Percentiles rank a stretch among this genome's conserved stretches.
Evolutionary conservation across 2,797 vertebrate species (phyloP).

Genomic region (Percopsis omiscomaycus): DNA sequence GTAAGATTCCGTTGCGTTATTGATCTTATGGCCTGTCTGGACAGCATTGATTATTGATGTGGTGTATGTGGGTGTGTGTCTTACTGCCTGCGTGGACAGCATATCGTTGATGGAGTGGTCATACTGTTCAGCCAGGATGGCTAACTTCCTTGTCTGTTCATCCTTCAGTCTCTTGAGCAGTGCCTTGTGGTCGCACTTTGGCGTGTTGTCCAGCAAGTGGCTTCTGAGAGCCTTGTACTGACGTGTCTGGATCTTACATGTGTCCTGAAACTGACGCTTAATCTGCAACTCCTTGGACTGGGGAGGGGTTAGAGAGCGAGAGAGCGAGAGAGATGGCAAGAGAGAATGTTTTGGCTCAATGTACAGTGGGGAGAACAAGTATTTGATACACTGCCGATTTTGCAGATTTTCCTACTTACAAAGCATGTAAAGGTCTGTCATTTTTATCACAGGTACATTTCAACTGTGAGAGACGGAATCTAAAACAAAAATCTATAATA

Average conservation of each 20-base stretch:
- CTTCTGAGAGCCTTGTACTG: conserved; percentile 93
- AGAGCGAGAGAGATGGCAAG: neutral
- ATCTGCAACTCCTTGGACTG: conserved; percentile 96
- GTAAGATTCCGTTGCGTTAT: too few species aligned
- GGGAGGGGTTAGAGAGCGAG: conserved; percentile 1
- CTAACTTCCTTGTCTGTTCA: conserved; percentile 93
- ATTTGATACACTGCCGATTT: too few species aligned
- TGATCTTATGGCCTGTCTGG: too few species aligned
- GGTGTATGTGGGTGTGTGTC: conserved; percentile 70
- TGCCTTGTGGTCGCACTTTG: conserved; percentile 92
- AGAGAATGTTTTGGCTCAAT: neutral
- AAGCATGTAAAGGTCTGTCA: too few species aligned
- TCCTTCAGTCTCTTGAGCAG: conserved; percentile 92
- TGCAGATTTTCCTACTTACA: too few species aligned
- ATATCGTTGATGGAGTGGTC: conserved; percentile 97
- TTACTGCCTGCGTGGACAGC: conserved; percentile 95
- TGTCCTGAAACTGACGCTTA: conserved; percentile 96
- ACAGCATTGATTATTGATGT: conserved; percentile 32
- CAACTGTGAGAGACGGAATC: too few species aligned
- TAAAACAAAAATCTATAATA: too few species aligned
- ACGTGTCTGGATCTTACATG: conserved; percentile 94
- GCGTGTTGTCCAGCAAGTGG: conserved; percentile 91
- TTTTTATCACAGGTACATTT: too few species aligned
- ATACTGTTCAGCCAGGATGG: conserved; percentile 91
- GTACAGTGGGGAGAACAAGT: neutral